Percentiles rank a stretch among this genome's conserved stretches.
Conservation (phyloP, 37 sponge, comb jelly and placozoan genomes). For the Beroe ovata region DNA sequence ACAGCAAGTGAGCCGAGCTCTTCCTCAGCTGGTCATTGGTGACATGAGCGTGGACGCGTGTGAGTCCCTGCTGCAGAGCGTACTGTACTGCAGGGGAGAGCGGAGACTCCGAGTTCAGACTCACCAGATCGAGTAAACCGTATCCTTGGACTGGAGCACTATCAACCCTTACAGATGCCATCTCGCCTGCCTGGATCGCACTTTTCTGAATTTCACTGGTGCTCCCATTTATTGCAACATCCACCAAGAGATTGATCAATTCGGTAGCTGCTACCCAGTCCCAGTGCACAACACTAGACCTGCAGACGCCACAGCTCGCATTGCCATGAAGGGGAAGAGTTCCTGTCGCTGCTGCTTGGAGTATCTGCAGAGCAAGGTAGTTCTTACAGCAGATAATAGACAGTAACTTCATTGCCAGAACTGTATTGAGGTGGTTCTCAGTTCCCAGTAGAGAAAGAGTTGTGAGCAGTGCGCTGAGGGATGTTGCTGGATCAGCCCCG, state of each 20-base stretch:
- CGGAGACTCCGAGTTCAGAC: neutral
- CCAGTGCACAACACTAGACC: neutral
- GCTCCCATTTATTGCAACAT: neutral
- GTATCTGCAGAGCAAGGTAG: constrained; percentile 32
- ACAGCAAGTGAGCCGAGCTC: constrained; percentile 28
- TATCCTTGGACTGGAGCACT: constrained; percentile 26
- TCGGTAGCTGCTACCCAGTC: constrained; percentile 20
- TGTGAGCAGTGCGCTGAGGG: constrained; percentile 37
- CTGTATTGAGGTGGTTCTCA: constrained; percentile 41
- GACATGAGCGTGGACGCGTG: constrained; percentile 32
- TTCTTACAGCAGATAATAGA: constrained; percentile 25
- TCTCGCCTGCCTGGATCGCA: constrained; percentile 57
- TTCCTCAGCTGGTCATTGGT: constrained; percentile 30
- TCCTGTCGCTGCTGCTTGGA: constrained; percentile 50
- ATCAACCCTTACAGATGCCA: constrained; percentile 48
- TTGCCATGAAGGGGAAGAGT: constrained; percentile 12
- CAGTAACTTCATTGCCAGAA: neutral
- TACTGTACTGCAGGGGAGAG: constrained; percentile 24
- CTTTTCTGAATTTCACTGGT: constrained; percentile 63
- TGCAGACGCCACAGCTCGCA: neutral
- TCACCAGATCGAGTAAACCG: constrained; percentile 20
- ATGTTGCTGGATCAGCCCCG: constrained; percentile 1
- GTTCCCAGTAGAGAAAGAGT: constrained; percentile 47
- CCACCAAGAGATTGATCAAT: constrained; percentile 13
- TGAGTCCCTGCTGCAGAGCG: constrained; percentile 40